Base-by-base conservation (phyloP, 2,113 vertebrate genomes). In the Perca schrenkii region DNA sequence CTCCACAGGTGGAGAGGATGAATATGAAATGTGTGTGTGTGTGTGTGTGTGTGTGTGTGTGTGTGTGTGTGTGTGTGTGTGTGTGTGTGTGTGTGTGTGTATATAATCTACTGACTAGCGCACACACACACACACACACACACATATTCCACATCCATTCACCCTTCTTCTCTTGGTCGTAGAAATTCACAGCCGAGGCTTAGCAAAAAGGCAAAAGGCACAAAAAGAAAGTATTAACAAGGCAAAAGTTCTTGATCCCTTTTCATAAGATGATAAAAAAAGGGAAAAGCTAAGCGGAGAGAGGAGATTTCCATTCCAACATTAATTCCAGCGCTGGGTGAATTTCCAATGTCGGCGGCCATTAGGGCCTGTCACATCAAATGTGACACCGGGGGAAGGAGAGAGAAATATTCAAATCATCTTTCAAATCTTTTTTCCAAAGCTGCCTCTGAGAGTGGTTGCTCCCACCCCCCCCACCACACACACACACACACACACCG, bases 291-390 rank as follows among this genome's bases (percentile, higher is more conserved):
- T 78, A 64, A 86, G 82, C 70, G 62, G 61, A 69, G 28, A 22
- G 77, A 84, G 84, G 72, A 90, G 80, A 93, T 95, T 94, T 94
- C 86, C 80, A 90, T 91, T 77, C 84, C 77, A 65, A 82, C 92
- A 89, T 92, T 93, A 87, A 92, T 93, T 91, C 79, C 82, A 84
- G 86, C 77, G 54, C 89, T 82, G 83, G 83, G 87, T 87, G 89
- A 92, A 92, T 93, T 84, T 87, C 85, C 70, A 50, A 86, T 88
- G 92, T 93, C 90, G 86, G 82, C 79, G 68, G 79, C 81, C 90
- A 95, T 95, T 94, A 95, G 79, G 84, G 85, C 56, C 88, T 93
- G 94, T 94, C 94, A 93, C 94, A 95, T 95, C 93, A 93, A 81
- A 92, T 79, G 85, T 93, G 90, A 93, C 90, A 91, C 85, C 31